Conservation (phyloP, 2,797 vertebrate species). For the Myotis vivesi region DNA sequence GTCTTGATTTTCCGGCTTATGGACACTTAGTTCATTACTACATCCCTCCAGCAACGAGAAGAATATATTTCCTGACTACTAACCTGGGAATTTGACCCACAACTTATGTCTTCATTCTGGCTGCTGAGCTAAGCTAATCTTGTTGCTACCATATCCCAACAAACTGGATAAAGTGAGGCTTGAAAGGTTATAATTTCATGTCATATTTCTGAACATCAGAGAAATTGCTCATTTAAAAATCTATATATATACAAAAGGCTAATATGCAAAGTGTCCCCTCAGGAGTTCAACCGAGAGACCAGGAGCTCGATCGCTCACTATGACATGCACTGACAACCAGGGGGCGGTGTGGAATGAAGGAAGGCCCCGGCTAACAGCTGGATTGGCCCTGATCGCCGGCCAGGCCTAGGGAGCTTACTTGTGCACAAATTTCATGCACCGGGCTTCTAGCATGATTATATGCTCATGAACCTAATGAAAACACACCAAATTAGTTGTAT, state of each 20-base stretch:
- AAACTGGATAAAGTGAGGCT: neutral
- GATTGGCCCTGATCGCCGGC: too few species aligned
- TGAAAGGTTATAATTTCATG: conserved; percentile 33
- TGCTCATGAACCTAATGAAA: conserved; percentile 22
- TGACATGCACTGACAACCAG: too few species aligned
- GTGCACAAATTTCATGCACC: too few species aligned
- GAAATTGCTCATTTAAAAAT: conserved; percentile 30
- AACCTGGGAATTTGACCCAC: neutral
- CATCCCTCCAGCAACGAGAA: neutral
- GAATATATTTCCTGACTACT: neutral
- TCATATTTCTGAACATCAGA: conserved; percentile 13
- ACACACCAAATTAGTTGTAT: neutral
- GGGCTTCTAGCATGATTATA: neutral
- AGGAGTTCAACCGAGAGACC: too few species aligned
- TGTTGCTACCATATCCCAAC: neutral
- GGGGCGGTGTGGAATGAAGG: too few species aligned
- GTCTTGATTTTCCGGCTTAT: conserved; percentile 43
- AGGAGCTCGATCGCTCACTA: too few species aligned
- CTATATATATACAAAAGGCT: too few species aligned
- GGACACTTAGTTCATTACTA: neutral
- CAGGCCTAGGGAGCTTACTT: too few species aligned
- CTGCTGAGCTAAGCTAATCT: neutral
- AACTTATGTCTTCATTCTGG: conserved; percentile 6
- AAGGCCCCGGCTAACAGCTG: too few species aligned
- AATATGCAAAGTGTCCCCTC: too few species aligned